A percentile compares a stretch with the other conserved stretches of the same genome.
phyloP scores from a whole-genome alignment of 2,888 invertebrate genomes.

The Yponomeuta sedellus region DNA sequence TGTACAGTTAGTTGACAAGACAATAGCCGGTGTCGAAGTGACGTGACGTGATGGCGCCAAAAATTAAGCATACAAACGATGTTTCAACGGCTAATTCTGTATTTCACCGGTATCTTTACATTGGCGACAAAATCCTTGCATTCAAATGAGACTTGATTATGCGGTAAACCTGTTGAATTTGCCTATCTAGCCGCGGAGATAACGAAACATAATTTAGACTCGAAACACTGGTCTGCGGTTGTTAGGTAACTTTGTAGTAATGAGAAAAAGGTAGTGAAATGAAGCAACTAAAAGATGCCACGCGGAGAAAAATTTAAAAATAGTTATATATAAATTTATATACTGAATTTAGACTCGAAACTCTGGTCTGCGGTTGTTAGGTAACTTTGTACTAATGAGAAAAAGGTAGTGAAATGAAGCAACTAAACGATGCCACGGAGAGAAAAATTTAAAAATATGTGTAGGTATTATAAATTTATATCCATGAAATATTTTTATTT shows the following conservation, averaged over 20 bases:
- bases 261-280: background rate
- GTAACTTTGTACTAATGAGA: conserved; percentile 21
- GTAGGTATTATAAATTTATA: too few relatives aligned
- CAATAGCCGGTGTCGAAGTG: too few relatives aligned
- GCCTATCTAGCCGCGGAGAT: conserved; percentile 34
- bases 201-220: conserved; percentile 48
- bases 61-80: conserved; percentile 27
- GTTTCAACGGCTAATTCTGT: conserved; percentile 39
- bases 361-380: conserved; percentile 26
- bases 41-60: conserved; percentile 31
- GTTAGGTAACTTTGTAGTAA: conserved; percentile 21
- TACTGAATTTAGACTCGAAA: conserved; percentile 52
- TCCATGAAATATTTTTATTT: too few relatives aligned
- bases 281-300: too few relatives aligned
- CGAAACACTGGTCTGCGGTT: conserved; percentile 33
- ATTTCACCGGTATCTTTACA: conserved; percentile 27
- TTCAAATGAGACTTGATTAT: conserved; percentile 8
- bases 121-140: conserved; percentile 39
- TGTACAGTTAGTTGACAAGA: too few relatives aligned
- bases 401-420: background rate
- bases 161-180: conserved; percentile 35
- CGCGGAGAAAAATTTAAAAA: too few relatives aligned
- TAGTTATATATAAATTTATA: too few relatives aligned
- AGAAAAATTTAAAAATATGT: too few relatives aligned
- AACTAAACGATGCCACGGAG: too few relatives aligned